Percentiles rank a stretch among this genome's conserved stretches.
Evolutionary conservation across 2,888 invertebrate species (phyloP).

Genomic region (Caradrina clavipalpis): DNA sequence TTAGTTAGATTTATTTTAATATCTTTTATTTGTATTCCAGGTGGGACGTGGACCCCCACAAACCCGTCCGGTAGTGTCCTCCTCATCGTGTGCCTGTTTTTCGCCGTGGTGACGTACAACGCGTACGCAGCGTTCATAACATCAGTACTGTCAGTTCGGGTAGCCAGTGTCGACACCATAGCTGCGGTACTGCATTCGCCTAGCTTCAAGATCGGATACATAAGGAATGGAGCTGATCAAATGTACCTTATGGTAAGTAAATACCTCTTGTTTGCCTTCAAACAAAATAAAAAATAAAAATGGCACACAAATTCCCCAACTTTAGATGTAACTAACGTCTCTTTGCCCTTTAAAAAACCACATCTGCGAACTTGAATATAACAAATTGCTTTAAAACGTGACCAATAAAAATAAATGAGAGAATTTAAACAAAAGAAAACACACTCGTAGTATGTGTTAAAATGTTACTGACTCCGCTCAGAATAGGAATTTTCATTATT

Average conservation of each 20-base stretch:
- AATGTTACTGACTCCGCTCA: too few species aligned
- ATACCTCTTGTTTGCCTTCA: background rate
- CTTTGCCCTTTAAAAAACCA: too few species aligned
- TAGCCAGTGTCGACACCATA: constrained; percentile 90
- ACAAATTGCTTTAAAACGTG: too few species aligned
- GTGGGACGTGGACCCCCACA: constrained; percentile 91
- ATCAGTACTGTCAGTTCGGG: constrained; percentile 92
- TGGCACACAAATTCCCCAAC: too few species aligned
- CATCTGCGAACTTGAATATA: too few species aligned
- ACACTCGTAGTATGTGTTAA: too few species aligned
- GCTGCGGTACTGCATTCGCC: constrained; percentile 90
- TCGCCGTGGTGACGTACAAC: constrained; percentile 92
- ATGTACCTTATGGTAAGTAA: constrained; percentile 91
- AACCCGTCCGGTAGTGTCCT: constrained; percentile 91
- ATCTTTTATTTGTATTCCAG: constrained; percentile 71
- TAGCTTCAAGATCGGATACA: constrained; percentile 91
- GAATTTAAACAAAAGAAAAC: too few species aligned
- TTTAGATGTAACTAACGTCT: too few species aligned
- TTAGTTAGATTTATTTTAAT: too few species aligned
- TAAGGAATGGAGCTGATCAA: constrained; percentile 91
- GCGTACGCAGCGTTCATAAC: constrained; percentile 93
- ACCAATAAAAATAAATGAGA: too few species aligned
- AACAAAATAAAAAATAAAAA: too few species aligned
- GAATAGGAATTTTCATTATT: too few species aligned
- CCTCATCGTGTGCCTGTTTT: constrained; percentile 90